A percentile compares a stretch with the other conserved stretches of the same genome.
Conservation (phyloP, 2,113 vertebrate genomes). For the Neofelis nebulosa region DNA sequence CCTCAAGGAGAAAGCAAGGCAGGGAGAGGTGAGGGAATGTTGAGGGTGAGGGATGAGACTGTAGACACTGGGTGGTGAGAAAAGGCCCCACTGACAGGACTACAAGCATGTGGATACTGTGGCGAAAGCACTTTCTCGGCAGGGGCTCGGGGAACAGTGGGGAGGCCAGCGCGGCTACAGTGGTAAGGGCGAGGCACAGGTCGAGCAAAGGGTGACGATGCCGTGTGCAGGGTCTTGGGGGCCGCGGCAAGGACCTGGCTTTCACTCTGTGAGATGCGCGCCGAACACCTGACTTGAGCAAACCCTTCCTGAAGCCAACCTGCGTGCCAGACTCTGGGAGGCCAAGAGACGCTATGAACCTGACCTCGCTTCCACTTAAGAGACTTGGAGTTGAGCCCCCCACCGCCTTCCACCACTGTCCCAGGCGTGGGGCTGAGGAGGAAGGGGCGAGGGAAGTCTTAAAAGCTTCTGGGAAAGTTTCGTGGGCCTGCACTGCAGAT, state of each 20-base stretch:
- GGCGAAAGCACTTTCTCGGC: neutral
- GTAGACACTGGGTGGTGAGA: neutral
- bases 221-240: rapidly evolving
- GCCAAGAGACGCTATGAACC: neutral
- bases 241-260: neutral
- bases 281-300: neutral
- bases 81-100: neutral
- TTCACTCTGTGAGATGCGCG: neutral
- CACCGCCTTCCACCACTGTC: neutral
- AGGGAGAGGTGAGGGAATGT: neutral
- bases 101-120: rapidly evolving
- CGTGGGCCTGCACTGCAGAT: neutral
- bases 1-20: neutral
- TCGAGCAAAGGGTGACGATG: too few species aligned
- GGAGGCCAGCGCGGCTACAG: neutral
- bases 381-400: neutral
- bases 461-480: neutral
- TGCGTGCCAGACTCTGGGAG: neutral
- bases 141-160: neutral
- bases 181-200: too few species aligned
- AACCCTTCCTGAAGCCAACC: neutral
- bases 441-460: neutral
- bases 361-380: neutral
- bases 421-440: neutral
- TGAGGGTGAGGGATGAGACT: neutral